These are phyloP conservation scores for Limanda limanda DNA, from an alignment of 2,113 vertebrate species.

Conservation along the genomic window DNA sequence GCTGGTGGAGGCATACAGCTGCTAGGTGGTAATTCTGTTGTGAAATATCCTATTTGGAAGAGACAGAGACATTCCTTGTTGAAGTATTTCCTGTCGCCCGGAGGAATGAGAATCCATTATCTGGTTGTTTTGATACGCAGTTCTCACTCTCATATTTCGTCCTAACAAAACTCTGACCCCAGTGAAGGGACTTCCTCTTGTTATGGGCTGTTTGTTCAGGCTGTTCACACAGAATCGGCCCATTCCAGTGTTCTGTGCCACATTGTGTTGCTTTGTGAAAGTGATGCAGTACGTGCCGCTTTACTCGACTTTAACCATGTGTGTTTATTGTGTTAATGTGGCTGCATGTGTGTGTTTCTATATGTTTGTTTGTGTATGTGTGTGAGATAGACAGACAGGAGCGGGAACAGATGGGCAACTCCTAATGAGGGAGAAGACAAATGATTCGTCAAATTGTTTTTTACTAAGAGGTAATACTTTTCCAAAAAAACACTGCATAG, in stretches of 20 bases:
- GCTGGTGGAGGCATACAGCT: neutral
- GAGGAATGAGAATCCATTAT: conserved; percentile 52
- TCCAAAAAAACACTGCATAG: neutral
- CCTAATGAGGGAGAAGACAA: conserved; percentile 31
- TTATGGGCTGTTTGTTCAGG: conserved; percentile 65
- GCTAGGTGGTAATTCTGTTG: neutral
- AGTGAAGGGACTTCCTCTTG: conserved; percentile 56
- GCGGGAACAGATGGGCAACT: conserved; percentile 11
- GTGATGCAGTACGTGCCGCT: conserved; percentile 24
- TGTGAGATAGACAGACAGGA: neutral
- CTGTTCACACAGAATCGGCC: conserved; percentile 40
- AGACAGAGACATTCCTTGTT: conserved; percentile 34
- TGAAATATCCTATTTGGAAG: conserved; percentile 38
- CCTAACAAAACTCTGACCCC: conserved; percentile 50
- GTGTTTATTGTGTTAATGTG: conserved; percentile 15
- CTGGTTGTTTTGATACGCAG: conserved; percentile 48
- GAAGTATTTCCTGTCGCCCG: conserved; percentile 44
- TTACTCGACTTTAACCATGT: conserved; percentile 1
- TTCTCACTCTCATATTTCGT: conserved; percentile 53
- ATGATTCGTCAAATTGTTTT: conserved; percentile 26
- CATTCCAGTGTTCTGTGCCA: conserved; percentile 17
- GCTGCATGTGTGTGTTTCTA: neutral
- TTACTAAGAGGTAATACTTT: conserved; percentile 10
- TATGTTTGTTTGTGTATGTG: neutral
- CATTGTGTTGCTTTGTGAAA: conserved; percentile 33